Evolutionary conservation across 2,888 invertebrate genomes (phyloP), one percentile per base, ranked within the genome.

Genomic region (Cosmopolites sordidus): DNA sequence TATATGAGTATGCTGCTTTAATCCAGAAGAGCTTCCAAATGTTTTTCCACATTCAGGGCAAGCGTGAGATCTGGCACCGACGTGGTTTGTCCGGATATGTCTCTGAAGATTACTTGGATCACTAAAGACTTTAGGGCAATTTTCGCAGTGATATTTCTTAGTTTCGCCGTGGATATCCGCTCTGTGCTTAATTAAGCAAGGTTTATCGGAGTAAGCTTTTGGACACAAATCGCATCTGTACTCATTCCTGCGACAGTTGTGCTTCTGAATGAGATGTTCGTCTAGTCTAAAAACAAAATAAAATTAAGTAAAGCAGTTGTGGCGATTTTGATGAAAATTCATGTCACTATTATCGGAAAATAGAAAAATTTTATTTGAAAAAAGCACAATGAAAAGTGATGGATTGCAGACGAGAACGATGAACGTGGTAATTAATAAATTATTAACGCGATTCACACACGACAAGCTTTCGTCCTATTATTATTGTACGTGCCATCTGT

Each of bases 1-100:
- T 67, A 99, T 99, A 78, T 99, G 98, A 27, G 95, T 94, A 77
- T 99, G 98, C 75, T 99, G 99, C 75, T 99, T 99, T 49, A 99
- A 82, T 33, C 99, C 99, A 61, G 95, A 95, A 55, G 94, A 93
- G 33, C 97, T 96, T 43, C 91, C 93, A 77, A 99, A 99, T 56
- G 96, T 96, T 80, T 99, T 99, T 61, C 97, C 97, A 78, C 99
- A 99, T 78, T 97, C 95, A 56, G 90, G 86, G 72, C 99, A 99
- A 64, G 95, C 94, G 84, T 99, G 97, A 71, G 91, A 89, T 69
- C 97, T 83, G 42, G 95, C 94, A 48, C 96, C 96, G 61, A 89
- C 89, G 87, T 97, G 96, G 75, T 92, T 89, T 62, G 90, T 88
- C 71, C 96, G 84, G 76, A 95, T 95, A 82, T 97, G 97, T 69